A percentile compares a stretch with the other conserved stretches of the same genome.
phyloP scores from a whole-genome alignment of 1,140 invertebrate genomes.

The Sminthurinus signatus region DNA sequence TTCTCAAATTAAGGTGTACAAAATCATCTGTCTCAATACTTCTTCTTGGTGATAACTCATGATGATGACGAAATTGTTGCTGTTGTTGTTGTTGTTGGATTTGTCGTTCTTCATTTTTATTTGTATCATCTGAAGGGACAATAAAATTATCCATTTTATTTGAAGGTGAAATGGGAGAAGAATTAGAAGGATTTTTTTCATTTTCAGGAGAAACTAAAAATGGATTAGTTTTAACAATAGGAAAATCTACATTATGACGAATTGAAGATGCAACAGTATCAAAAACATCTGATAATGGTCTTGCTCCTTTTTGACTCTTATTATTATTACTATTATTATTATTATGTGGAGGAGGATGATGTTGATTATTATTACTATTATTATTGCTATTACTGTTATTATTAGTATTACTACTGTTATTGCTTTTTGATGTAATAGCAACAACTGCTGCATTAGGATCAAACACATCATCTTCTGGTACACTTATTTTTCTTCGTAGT shows the following conservation, averaged over 20 bases:
- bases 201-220: conserved; percentile 9
- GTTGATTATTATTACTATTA: not conserved
- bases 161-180: not conserved
- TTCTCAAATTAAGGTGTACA: conserved; percentile 15
- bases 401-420: not conserved
- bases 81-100: too few species aligned
- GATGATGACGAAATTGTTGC: too few species aligned
- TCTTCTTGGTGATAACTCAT: not conserved
- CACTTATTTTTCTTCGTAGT: conserved; percentile 48
- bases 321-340: not conserved
- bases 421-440: not conserved
- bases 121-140: not conserved
- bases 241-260: conserved; percentile 32
- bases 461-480: conserved; percentile 44
- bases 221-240: conserved; percentile 24
- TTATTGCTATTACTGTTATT: not conserved
- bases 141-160: not conserved
- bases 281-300: conserved; percentile 19
- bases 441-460: not conserved
- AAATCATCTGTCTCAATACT: conserved; percentile 17
- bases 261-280: conserved; percentile 22
- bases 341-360: too few species aligned
- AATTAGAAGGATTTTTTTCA: not conserved
- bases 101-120: too few species aligned
- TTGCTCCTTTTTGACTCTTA: not conserved